Evolutionary conservation across 2,797 vertebrate species (phyloP), one percentile per base, ranked within the genome.

Genomic region (Gymnothorax javanicus): DNA sequence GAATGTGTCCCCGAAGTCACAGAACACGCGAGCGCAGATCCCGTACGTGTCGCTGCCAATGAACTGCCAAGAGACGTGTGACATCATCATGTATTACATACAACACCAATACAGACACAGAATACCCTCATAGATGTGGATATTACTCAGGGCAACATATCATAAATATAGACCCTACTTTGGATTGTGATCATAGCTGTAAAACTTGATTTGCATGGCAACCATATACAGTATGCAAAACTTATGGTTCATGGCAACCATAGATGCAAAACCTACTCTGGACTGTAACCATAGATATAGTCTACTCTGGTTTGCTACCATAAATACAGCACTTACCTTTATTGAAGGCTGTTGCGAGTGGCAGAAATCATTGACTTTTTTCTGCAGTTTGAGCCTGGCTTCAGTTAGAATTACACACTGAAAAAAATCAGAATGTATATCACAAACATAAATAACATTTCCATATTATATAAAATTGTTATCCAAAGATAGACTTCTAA

Each of bases 401-500:
- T 99, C 98, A 85, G 98, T 99, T 92, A 99, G 84, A 93, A 99
- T 96, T 62, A 99, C 96, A 95, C 99, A 99, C 99, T 99, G 89
- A 87, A 87, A 90, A 43, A 43, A 43, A 43, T 43, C 33, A 43
- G 23, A 33, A 43, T 43, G 33, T 43, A 43, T 43, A 43, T 2
- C 1, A 43, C 33, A 43, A 43, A 43, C 33, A 43, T 43, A 43
- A 43, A 43, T 43, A 33, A 9, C 33, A 17, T 13, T 8, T 43
- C 25, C 43, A 5, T 23, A 13, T 64, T 15, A 59, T 15, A 8
- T 8, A 15, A 59, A 64, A 64, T 23, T 64, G 62, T 20, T 5
- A 2, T 43, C 33, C 2, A 3, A 64, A 13, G 62, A 64, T 15
- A 64, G 62, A 20, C 11, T 23, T 64, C 17, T 5, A 17, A 1